Base-by-base conservation (phyloP, 1,140 invertebrate species). In the Mizuhopecten yessoensis region DNA sequence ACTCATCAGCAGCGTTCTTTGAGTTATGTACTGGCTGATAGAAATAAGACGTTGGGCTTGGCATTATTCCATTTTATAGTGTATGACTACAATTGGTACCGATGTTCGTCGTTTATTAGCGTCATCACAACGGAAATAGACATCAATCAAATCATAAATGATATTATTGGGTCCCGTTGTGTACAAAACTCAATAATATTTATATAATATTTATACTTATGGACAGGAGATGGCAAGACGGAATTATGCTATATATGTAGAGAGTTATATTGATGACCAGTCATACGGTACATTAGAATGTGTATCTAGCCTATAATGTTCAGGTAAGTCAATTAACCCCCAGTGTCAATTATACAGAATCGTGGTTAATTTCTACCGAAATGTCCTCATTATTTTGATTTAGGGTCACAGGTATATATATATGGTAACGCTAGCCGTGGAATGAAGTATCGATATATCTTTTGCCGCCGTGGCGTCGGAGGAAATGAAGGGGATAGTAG, bases 71-170 rank as follows among this genome's bases (percentile, higher is more conserved):
- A 75, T 75, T 75, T 75, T 7, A 75, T 75, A 17, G 0, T 29
- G 57, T 75, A 75, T 75, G 57, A n/a, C 1, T 5, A n/a, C 57
- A 75, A 29, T 75, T 75, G 23, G 57, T 23, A 75, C 57, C n/a
- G 23, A 29, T n/a, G 57, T 29, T 75, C 57, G 57, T 17, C 57
- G 20, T n/a, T 75, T 75, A n/a, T 75, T 75, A 75, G n/a, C 57
- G 57, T 75, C 57, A 75, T 75, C 57, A 75, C 57, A 75, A 75
- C 57, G 57, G 23, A n/a, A 75, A 75, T 29, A 29, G 57, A 75
- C 57, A 75, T 75, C 57, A 75, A 75, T 75, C 57, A 75, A 75
- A 75, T n/a, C 23, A n/a, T 17, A 75, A 75, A 75, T 75, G n/a
- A 75, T 75, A 75, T 75, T 75, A 75, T 23, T 75, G 1, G 23